Conservation (phyloP, 2,888 invertebrate species). For the Drosophila pegasa region DNA sequence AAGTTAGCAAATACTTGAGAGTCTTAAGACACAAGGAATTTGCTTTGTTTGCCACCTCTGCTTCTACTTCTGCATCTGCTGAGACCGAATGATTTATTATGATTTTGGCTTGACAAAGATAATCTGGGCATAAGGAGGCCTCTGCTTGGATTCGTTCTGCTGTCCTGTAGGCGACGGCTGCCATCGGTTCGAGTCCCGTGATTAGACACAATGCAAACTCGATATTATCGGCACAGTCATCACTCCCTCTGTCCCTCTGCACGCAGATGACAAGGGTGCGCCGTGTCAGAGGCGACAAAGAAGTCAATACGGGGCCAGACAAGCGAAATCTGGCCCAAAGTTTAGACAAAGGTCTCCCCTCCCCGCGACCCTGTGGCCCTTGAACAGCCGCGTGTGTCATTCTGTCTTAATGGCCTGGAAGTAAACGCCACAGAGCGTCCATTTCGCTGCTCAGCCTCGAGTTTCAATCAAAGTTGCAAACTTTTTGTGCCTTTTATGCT, state of each 20-base stretch:
- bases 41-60: background rate
- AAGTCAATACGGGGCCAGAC: slow-evolving; percentile 49
- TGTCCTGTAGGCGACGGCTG: slow-evolving; percentile 22
- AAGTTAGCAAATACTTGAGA: slow-evolving; percentile 14
- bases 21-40: background rate
- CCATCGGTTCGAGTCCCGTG: slow-evolving; percentile 24
- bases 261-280: slow-evolving; percentile 57
- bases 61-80: background rate
- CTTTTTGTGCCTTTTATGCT: slow-evolving; percentile 15
- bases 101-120: slow-evolving; percentile 59
- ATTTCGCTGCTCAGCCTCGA: slow-evolving; percentile 34
- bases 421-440: slow-evolving; percentile 42
- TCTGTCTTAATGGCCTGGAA: slow-evolving; percentile 59
- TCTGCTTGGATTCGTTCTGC: slow-evolving; percentile 33
- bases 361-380: background rate
- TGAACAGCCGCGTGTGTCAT: slow-evolving; percentile 42
- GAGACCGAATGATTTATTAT: slow-evolving; percentile 65
- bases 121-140: slow-evolving; percentile 47
- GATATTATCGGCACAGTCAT: slow-evolving; percentile 56
- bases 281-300: slow-evolving; percentile 53
- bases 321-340: slow-evolving; percentile 39
- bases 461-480: slow-evolving; percentile 59
- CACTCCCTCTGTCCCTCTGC: slow-evolving; percentile 8
- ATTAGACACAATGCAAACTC: slow-evolving; percentile 47
- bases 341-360: slow-evolving; percentile 50